These are phyloP conservation scores for Sylvicapra grimmia DNA, from an alignment of 2,113 vertebrate species.

Conservation along the genomic window DNA sequence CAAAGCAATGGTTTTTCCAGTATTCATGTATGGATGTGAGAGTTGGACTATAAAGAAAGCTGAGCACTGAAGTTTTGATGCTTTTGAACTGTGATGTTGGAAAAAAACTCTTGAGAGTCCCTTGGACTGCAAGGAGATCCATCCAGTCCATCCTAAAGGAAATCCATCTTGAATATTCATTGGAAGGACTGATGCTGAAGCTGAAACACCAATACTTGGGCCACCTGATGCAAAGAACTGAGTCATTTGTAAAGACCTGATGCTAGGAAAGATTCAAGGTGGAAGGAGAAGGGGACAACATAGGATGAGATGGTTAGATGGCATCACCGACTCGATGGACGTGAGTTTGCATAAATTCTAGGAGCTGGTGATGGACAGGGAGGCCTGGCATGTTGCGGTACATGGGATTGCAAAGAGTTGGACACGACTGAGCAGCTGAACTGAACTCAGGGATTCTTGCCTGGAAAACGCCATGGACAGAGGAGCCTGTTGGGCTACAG, in stretches of 20 bases:
- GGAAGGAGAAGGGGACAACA: rapidly evolving
- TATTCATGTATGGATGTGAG: neutral
- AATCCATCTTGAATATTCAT: neutral
- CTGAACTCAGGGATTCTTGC: neutral
- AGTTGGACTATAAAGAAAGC: neutral
- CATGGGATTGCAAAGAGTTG: rapidly evolving
- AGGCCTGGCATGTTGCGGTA: neutral
- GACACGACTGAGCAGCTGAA: neutral
- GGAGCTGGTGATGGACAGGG: neutral
- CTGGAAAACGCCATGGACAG: neutral
- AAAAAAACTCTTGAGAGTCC: neutral
- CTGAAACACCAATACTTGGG: neutral
- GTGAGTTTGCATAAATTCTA: neutral
- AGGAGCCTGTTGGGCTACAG: neutral
- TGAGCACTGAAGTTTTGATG: neutral
- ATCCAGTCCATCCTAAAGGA: neutral
- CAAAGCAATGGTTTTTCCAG: neutral
- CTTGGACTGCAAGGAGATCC: neutral
- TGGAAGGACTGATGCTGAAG: neutral
- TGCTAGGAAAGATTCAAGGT: neutral
- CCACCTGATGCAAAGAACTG: neutral
- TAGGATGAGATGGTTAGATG: neutral
- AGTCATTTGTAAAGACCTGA: neutral
- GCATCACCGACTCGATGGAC: neutral
- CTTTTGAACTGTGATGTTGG: neutral